These are phyloP conservation scores for Rhinophrynus dorsalis DNA, from an alignment of 2,797 vertebrate genomes.

Conservation along the genomic window DNA sequence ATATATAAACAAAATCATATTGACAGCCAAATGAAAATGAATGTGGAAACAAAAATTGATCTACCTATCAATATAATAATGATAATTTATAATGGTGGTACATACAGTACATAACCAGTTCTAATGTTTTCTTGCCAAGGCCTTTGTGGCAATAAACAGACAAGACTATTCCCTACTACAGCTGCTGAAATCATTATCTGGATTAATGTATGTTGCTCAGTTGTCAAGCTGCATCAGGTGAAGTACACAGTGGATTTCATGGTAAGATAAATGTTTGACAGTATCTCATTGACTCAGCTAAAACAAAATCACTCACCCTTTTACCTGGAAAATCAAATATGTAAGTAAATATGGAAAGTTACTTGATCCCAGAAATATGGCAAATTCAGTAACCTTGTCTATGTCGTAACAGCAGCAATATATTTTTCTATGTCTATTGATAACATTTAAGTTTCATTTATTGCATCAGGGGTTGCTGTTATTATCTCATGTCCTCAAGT, in stretches of 20 bases:
- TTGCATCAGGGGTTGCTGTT: too few relatives aligned
- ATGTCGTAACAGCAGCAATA: too few relatives aligned
- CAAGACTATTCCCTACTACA: not conserved
- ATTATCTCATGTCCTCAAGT: too few relatives aligned
- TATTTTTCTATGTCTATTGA: too few relatives aligned
- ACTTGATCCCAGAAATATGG: not conserved
- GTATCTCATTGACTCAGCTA: not conserved
- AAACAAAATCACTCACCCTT: not conserved
- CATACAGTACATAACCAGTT: not conserved
- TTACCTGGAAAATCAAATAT: not conserved
- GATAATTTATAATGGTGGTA: not conserved
- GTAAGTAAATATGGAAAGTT: too few relatives aligned
- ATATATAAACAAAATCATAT: too few relatives aligned
- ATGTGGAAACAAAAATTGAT: too few relatives aligned
- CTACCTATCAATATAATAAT: not conserved
- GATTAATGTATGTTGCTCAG: not conserved
- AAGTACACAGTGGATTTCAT: not conserved
- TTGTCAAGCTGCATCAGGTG: not conserved
- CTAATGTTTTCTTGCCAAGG: not conserved
- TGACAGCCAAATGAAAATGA: too few relatives aligned
- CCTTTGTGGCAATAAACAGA: not conserved
- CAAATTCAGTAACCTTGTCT: slow-evolving; percentile 5
- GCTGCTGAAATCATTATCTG: not conserved
- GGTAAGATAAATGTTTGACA: not conserved
- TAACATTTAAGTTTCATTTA: too few relatives aligned